Evolutionary conservation across 2,797 vertebrate genomes (phyloP).

Genomic region (Staurois parvus): DNA sequence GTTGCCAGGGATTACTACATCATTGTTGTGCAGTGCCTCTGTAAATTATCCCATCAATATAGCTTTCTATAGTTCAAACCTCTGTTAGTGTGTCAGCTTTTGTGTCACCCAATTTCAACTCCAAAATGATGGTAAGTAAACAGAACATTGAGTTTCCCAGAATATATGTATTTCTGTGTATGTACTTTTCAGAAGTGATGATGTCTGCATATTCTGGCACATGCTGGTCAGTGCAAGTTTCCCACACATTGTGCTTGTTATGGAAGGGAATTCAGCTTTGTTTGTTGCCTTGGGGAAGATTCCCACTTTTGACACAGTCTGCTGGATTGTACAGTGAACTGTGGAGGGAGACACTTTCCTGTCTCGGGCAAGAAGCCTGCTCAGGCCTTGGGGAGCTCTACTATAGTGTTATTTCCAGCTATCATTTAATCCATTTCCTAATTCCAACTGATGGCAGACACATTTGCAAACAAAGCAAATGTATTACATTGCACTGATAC

Average conservation of each 20-base stretch:
- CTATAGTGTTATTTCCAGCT: constrained; percentile 26
- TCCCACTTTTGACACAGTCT: constrained; percentile 47
- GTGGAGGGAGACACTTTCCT: constrained; percentile 21
- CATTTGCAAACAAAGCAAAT: constrained; percentile 39
- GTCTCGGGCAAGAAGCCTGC: constrained; percentile 14
- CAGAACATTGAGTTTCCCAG: neutral
- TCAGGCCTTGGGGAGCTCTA: constrained; percentile 4
- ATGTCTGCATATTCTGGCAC: constrained; percentile 44
- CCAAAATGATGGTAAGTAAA: neutral
- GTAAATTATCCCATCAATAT: neutral
- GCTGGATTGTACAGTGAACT: constrained; percentile 26
- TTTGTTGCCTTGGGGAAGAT: constrained; percentile 53
- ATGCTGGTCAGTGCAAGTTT: constrained; percentile 14
- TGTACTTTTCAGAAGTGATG: constrained; percentile 34
- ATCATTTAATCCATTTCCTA: constrained; percentile 28
- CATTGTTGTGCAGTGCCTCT: neutral
- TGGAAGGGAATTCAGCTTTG: constrained; percentile 17
- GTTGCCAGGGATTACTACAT: neutral
- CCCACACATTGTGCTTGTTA: constrained; percentile 49
- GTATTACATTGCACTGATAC: constrained; percentile 11
- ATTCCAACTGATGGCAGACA: constrained; percentile 17
- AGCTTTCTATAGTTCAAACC: neutral
- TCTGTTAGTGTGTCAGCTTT: neutral
- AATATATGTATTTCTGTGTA: neutral
- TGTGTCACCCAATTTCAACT: neutral